phyloP scores from a whole-genome alignment of 2,888 invertebrate genomes.

The Neoitamus cyanurus region DNA sequence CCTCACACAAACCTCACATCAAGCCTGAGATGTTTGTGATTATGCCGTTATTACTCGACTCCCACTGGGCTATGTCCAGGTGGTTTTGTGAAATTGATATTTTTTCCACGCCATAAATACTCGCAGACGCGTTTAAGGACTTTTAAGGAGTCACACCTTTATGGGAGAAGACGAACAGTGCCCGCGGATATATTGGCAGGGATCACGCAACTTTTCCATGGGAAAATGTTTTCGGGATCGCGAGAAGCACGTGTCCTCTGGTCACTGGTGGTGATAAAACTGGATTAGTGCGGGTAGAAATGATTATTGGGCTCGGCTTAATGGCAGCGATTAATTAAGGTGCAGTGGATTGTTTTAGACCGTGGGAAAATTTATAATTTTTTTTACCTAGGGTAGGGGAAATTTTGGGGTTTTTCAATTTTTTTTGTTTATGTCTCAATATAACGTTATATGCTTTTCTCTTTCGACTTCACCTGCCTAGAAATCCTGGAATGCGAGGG shows the following conservation, averaged over 20 bases:
- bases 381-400: neutral
- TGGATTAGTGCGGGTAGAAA: slow-evolving; percentile 3
- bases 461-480: too few species aligned
- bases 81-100: neutral
- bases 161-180: neutral
- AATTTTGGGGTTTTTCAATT: neutral
- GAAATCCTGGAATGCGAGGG: too few species aligned
- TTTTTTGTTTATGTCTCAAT: neutral
- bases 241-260: slow-evolving; percentile 12
- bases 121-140: neutral
- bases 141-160: neutral
- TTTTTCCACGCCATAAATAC: neutral
- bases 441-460: too few species aligned
- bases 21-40: neutral
- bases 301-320: neutral
- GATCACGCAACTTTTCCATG: slow-evolving; percentile 24
- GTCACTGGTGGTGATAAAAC: slow-evolving; percentile 4
- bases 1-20: neutral
- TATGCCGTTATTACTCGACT: neutral
- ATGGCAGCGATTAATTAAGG: slow-evolving; percentile 21
- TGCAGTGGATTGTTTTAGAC: neutral
- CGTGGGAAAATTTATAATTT: neutral
- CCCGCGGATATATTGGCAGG: neutral
- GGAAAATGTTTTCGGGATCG: neutral
- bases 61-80: neutral